Conservation (phyloP, 1,140 invertebrate genomes). For the Hylaeus volcanicus region DNA sequence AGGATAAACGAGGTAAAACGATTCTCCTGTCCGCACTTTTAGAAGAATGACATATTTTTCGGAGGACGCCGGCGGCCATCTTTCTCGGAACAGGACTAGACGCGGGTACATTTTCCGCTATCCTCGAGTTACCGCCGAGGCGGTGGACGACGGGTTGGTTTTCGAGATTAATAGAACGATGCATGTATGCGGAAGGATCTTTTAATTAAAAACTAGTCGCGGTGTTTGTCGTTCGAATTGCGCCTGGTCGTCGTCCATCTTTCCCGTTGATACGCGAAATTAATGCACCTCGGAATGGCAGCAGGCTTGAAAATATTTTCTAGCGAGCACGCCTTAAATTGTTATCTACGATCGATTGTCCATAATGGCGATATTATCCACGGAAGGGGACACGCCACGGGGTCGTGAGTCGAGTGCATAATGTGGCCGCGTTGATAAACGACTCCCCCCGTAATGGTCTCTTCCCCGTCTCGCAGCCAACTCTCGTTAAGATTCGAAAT, state of each 20-base stretch:
- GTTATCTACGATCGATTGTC: conserved; percentile 50
- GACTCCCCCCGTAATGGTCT: conserved; percentile 29
- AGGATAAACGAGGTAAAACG: too few relatives aligned
- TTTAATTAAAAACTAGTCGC: conserved; percentile 25
- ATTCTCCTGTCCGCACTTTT: too few relatives aligned
- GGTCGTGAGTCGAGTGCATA: conserved; percentile 49
- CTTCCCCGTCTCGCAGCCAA: conserved; percentile 2
- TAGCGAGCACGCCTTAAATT: conserved; percentile 36
- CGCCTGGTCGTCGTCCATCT: conserved; percentile 15
- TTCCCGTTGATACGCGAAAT: not conserved
- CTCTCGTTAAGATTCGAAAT: conserved; percentile 45
- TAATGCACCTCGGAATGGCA: conserved; percentile 7
- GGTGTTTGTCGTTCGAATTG: conserved; percentile 2
- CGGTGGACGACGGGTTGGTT: too few relatives aligned
- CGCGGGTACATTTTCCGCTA: too few relatives aligned
- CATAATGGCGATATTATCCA: conserved; percentile 50
- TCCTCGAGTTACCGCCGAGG: too few relatives aligned
- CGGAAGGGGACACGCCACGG: conserved; percentile 35
- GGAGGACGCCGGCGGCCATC: too few relatives aligned
- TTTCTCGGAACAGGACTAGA: too few relatives aligned
- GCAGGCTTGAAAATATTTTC: conserved; percentile 20
- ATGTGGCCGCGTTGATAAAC: conserved; percentile 45
- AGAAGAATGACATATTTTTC: too few relatives aligned
- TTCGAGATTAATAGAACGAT: not conserved
- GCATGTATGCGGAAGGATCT: too few relatives aligned